Evolutionary conservation across 2,797 vertebrate genomes (phyloP).

Genomic region (Sebastes trivittatus): DNA sequence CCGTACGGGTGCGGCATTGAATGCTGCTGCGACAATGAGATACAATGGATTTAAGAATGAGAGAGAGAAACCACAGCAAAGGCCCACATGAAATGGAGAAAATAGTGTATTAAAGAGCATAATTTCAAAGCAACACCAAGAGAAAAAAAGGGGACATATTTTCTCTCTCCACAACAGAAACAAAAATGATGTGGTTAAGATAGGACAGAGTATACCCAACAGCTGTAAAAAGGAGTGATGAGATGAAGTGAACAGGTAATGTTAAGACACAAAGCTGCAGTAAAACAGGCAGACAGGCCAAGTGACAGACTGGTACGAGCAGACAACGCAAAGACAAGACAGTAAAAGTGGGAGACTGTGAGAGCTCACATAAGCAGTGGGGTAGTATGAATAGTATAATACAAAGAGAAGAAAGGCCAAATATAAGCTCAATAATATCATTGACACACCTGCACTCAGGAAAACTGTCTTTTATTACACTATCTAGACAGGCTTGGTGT

Average conservation of each 20-base stretch:
- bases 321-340: conserved; percentile 25
- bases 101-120: conserved; percentile 10
- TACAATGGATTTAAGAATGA: conserved; percentile 86
- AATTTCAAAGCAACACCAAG: conserved; percentile 25
- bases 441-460: conserved; percentile 43
- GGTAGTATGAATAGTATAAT: conserved; percentile 52
- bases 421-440: conserved; percentile 32
- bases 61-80: conserved; percentile 61
- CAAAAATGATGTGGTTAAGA: conserved; percentile 23
- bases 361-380: conserved; percentile 27
- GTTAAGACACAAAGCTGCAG: conserved; percentile 9
- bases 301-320: conserved; percentile 11
- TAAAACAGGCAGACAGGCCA: conserved; percentile 19
- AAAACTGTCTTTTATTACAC: conserved; percentile 1
- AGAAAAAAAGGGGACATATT: conserved; percentile 1
- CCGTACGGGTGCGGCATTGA: conserved; percentile 89
- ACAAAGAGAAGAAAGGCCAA: conserved; percentile 52
- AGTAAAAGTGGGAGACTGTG: conserved; percentile 21
- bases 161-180: conserved; percentile 29
- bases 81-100: conserved; percentile 48
- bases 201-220: neutral
- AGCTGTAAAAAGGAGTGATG: conserved; percentile 5
- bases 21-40: conserved; percentile 96
- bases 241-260: conserved; percentile 14
- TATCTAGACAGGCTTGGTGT: neutral